phyloP scores from a whole-genome alignment of 2,888 invertebrate genomes.

The Nudaria mundana region DNA sequence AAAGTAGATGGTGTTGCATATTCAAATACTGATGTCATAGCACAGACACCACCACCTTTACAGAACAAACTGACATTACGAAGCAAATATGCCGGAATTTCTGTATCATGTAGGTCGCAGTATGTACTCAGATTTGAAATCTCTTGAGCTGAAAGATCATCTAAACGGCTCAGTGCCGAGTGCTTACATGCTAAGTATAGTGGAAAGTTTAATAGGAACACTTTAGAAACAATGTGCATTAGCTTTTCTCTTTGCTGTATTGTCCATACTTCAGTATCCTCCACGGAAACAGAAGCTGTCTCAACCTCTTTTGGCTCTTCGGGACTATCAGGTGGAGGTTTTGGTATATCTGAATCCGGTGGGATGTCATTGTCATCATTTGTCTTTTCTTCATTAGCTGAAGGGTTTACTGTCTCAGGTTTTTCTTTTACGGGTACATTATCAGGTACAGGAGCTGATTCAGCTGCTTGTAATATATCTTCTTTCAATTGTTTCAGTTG shows the following conservation, averaged over 20 bases:
- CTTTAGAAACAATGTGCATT: constrained; percentile 92
- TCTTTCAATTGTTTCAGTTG: constrained; percentile 88
- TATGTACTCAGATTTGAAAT: constrained; percentile 88
- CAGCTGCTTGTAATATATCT: constrained; percentile 71
- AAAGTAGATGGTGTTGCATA: constrained; percentile 86
- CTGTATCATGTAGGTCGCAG: constrained; percentile 96
- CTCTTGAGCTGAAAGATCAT: constrained; percentile 92
- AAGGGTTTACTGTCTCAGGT: constrained; percentile 33
- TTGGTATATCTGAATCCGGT: constrained; percentile 38
- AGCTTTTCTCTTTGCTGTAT: constrained; percentile 93
- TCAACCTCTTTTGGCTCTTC: constrained; percentile 48
- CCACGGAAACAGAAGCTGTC: constrained; percentile 37
- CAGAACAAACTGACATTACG: constrained; percentile 97
- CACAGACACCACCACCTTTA: constrained; percentile 93
- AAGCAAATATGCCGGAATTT: constrained; percentile 93
- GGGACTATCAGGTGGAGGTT: constrained; percentile 38
- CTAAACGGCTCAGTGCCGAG: constrained; percentile 88
- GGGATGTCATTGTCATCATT: constrained; percentile 45
- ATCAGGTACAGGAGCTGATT: constrained; percentile 42
- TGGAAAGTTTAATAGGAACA: constrained; percentile 94
- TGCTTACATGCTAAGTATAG: constrained; percentile 93
- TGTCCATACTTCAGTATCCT: constrained; percentile 83
- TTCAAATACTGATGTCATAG: constrained; percentile 93
- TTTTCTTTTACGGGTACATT: constrained; percentile 53
- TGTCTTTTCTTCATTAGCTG: constrained; percentile 42